Percentiles rank a stretch among this genome's conserved stretches.
These are phyloP conservation scores for Galendromus occidentalis DNA, from an alignment of 1,140 invertebrate genomes.

Conservation along the genomic window DNA sequence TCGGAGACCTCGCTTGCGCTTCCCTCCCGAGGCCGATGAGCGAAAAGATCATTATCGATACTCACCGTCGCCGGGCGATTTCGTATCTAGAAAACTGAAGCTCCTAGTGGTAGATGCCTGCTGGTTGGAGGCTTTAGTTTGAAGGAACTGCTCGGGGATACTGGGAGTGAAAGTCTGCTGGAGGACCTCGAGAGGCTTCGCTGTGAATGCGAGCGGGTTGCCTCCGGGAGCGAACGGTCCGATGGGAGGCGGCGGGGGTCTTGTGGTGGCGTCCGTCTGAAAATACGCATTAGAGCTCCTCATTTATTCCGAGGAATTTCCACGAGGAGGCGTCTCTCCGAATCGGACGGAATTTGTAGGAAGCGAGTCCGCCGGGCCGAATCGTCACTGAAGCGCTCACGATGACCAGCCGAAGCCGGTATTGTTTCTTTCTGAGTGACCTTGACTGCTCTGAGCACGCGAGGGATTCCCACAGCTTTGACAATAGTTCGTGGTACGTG, in stretches of 20 bases:
- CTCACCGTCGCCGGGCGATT: not conserved
- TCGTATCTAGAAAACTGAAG: constrained; percentile 4
- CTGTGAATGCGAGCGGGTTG: not conserved
- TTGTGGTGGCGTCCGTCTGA: not conserved
- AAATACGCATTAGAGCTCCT: not conserved
- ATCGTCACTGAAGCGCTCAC: too few relatives aligned
- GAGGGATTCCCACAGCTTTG: too few relatives aligned
- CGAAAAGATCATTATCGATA: not conserved
- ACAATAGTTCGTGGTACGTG: too few relatives aligned
- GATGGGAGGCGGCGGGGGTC: not conserved
- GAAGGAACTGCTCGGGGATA: not conserved
- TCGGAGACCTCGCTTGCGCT: too few relatives aligned
- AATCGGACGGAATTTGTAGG: too few relatives aligned
- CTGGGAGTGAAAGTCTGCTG: constrained; percentile 4
- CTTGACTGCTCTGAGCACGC: too few relatives aligned
- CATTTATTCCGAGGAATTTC: not conserved
- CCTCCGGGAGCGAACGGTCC: not conserved
- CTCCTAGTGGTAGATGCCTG: not conserved
- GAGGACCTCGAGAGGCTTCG: not conserved
- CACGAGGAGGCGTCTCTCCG: too few relatives aligned
- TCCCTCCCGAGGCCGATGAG: too few relatives aligned
- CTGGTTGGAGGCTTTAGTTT: constrained; percentile 1
- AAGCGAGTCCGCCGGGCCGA: too few relatives aligned
- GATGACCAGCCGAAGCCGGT: too few relatives aligned
- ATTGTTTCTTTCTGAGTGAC: too few relatives aligned